Conservation (phyloP, 2,888 invertebrate genomes). For the Gisinianus flammeolus region DNA sequence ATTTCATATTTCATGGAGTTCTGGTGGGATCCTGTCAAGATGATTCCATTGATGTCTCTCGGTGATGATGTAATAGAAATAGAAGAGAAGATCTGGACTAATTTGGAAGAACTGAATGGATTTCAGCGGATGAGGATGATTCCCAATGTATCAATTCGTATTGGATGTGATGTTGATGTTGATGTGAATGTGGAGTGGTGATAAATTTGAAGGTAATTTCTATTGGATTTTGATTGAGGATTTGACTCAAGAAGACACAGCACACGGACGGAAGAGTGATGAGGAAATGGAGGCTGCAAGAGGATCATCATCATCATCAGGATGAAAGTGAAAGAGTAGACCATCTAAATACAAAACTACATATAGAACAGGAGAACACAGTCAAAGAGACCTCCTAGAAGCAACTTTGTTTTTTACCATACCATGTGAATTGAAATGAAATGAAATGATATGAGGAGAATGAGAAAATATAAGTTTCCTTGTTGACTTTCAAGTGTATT, state of each 20-base stretch:
- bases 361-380: neutral
- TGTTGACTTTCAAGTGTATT: slow-evolving; percentile 37
- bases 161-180: neutral
- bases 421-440: neutral
- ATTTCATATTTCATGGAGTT: too few relatives aligned
- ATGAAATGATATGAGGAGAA: neutral
- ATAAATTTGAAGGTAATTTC: slow-evolving; percentile 15
- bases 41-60: too few relatives aligned
- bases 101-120: neutral
- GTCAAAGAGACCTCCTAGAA: slow-evolving; percentile 31
- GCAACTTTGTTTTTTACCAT: slow-evolving; percentile 25
- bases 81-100: neutral
- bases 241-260: neutral
- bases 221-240: slow-evolving; percentile 6
- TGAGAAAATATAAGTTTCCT: slow-evolving; percentile 10
- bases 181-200: neutral
- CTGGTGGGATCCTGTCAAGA: too few relatives aligned
- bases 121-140: neutral
- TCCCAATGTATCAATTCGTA: slow-evolving; percentile 15
- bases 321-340: neutral
- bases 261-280: neutral
- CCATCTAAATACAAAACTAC: neutral
- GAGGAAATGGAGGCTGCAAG: neutral
- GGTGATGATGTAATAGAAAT: neutral
- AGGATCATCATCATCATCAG: neutral